Conservation (phyloP, 64 coral and sea anemone genomes). For the Platygyra sinensis region DNA sequence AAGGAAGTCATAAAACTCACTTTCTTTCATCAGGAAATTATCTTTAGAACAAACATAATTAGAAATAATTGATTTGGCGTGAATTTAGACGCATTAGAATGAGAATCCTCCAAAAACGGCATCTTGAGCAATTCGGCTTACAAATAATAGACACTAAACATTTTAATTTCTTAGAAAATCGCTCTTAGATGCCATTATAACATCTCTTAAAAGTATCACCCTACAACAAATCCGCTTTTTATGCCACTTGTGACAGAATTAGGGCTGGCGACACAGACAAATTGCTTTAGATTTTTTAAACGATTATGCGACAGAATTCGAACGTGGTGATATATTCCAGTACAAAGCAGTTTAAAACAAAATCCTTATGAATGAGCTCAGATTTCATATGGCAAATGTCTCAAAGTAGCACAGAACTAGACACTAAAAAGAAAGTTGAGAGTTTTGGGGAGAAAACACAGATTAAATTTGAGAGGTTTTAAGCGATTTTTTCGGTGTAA, state of each 20-base stretch:
- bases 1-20: background rate
- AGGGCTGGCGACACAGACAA: background rate
- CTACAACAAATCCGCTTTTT: background rate
- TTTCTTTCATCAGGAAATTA: background rate
- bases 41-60: background rate
- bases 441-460: background rate
- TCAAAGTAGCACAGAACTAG: background rate
- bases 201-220: background rate
- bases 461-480: background rate
- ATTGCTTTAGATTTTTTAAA: background rate
- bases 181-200: background rate
- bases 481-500: background rate
- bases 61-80: background rate
- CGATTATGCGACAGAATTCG: background rate
- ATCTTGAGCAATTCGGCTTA: too few species aligned
- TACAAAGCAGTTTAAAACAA: background rate
- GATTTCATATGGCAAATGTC: background rate
- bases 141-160: background rate
- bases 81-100: background rate
- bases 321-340: background rate
- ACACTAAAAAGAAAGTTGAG: background rate
- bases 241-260: slow-evolving; percentile 13
- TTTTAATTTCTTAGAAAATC: background rate
- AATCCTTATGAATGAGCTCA: too few species aligned
- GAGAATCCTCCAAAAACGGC: background rate